Base-by-base conservation (phyloP, 2,888 invertebrate species). In the Acleris literana region DNA sequence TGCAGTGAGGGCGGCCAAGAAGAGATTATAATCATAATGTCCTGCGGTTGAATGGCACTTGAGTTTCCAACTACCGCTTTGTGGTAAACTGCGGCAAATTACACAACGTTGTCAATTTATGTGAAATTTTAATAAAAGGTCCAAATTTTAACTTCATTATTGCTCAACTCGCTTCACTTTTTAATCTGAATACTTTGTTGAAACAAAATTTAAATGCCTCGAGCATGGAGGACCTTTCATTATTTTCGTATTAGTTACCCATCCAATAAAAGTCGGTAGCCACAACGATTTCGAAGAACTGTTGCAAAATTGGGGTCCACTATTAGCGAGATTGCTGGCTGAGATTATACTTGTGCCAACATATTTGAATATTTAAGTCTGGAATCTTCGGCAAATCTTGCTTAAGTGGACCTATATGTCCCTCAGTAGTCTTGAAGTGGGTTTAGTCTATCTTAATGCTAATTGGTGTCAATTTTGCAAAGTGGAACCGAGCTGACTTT, bases 401-500 rank as follows among this genome's bases (percentile, higher is more conserved):
- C 25, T 46, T 20, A 48, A 52, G 20, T 25, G 11, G 22, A 7
- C 39, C 13, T 17, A 48, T 33, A 9, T 46, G 22, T 22, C 9
- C 49, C 7, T 18, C 55, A 13, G 33, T 39, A 22, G n/a, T 33
- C 33, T 33, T 43, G 17, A 55, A 55, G 22, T 29, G 13, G 44
- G 49, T 60, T 55, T 43, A 16, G 29, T 20, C 17, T 20, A 56
- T 46, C 18, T 39, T 20, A 53, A 70, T 69, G 69, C 64, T 70
- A 72, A 73, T 73, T 72, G 63, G 64, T 33, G 68, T 69, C 70
- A 69, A 68, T 68, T 64, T 57, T 57, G 62, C 64, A 69, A 74
- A 74, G 71, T 72, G 64, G 72, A 58, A 71, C 72, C 53, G 68
- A 64, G 67, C 58, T 66, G 71, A 73, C 81, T 84, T 83, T 81